phyloP scores from a whole-genome alignment of 2,113 vertebrate species.

The Pseudois nayaur region DNA sequence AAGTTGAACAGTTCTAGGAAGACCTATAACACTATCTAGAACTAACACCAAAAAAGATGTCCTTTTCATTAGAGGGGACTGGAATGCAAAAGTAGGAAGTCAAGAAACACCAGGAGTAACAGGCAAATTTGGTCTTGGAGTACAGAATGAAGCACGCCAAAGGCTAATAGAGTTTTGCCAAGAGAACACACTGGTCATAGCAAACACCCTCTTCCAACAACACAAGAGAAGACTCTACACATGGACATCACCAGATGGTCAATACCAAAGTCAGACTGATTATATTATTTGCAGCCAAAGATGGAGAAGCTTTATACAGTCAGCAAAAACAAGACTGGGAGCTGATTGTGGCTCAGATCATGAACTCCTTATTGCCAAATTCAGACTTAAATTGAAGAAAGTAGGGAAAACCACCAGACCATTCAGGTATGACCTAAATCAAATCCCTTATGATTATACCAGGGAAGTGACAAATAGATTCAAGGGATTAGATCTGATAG shows the following conservation, averaged over 20 bases:
- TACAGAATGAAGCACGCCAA: neutral
- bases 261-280: neutral
- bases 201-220: neutral
- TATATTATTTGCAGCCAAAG: neutral
- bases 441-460: neutral
- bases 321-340: neutral
- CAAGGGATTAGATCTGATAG: neutral
- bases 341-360: neutral
- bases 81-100: neutral
- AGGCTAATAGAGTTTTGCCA: neutral
- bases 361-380: neutral
- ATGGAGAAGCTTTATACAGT: neutral
- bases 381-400: neutral
- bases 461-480: neutral
- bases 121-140: neutral
- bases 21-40: neutral
- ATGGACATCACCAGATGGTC: neutral
- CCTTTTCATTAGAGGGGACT: neutral
- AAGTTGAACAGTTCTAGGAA: neutral
- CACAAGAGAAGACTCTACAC: neutral
- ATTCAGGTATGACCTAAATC: neutral
- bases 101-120: neutral
- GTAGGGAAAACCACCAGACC: neutral
- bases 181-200: neutral
- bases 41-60: neutral